Base-by-base conservation (phyloP, 2,797 vertebrate species). In the Xenopus petersii region DNA sequence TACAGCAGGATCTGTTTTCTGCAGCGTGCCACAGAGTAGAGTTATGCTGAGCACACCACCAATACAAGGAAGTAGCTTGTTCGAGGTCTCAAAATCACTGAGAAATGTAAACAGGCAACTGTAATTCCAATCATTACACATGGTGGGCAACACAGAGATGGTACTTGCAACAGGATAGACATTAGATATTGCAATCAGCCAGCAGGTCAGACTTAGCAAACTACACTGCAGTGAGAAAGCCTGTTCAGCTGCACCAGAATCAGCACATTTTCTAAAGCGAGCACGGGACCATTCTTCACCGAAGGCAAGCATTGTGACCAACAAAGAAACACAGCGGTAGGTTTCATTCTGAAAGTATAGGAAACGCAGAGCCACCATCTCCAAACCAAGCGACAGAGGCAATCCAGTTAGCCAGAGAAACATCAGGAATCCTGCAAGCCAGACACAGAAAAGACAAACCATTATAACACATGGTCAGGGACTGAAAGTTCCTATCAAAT, bases 311-410 rank as follows among this genome's bases (percentile, higher is more conserved):
- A 88, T 89, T 1, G 81, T 79, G n/a, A 73, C 86, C 67, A 93
- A 81, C 36, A 92, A 80, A 75, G 92, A n/a, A 66, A 89, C 87
- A 0, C 63, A 67, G 1, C 84, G 83, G 4, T 94, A 93, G 1
- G 86, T 87, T 80, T 91, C 82, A 77, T 91, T 83, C 49, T 92
- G 87, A 67, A 93, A 93, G 51, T 91, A 84, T 73, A 92, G 83
- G 82, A 88, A 90, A 73, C 88, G 90, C 70, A 93, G 82, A 42
- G 89, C 86, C 5, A 92, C 82, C 77, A 84, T 17, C 0, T 93
- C 89, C 1, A 81, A 63, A 0, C 69, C 61, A 0, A 60, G 17
- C n/a, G 81, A 69, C 47, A 83, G 7, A 21, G 30, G 21, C 73
- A 59, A 67, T n/a, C 46, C 66, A 36, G 62, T 63, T 59, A 64